These are phyloP conservation scores for Andrena marginata DNA, from an alignment of 2,888 invertebrate genomes.

Conservation along the genomic window DNA sequence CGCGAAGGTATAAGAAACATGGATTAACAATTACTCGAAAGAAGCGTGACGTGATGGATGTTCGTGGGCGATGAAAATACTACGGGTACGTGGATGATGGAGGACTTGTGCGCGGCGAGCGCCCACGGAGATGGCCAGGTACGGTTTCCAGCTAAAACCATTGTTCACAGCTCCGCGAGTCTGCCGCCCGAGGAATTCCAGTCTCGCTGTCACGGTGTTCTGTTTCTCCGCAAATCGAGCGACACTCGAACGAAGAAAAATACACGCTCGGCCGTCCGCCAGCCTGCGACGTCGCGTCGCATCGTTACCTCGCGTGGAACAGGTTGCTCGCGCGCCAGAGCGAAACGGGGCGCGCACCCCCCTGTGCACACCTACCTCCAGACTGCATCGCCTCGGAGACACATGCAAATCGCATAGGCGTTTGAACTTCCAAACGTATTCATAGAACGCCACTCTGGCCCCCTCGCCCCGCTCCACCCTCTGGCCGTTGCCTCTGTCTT, in stretches of 20 bases:
- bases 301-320: constrained; percentile 12
- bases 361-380: constrained; percentile 3
- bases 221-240: too few species aligned
- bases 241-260: constrained; percentile 3
- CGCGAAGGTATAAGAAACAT: too few species aligned
- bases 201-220: too few species aligned
- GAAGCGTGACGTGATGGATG: too few species aligned
- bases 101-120: too few species aligned
- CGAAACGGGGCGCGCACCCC: background rate
- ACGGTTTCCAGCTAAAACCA: too few species aligned
- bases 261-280: background rate
- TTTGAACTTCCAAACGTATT: constrained; percentile 79
- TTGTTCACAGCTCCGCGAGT: too few species aligned
- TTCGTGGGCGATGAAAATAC: too few species aligned
- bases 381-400: constrained; percentile 55
- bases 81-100: too few species aligned
- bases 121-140: too few species aligned
- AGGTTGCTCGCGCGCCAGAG: background rate
- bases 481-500: constrained; percentile 50
- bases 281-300: background rate
- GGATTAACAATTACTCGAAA: too few species aligned
- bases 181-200: too few species aligned
- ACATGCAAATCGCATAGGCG: constrained; percentile 75
- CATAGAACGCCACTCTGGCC: constrained; percentile 68
- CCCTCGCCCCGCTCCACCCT: constrained; percentile 43